Conservation (phyloP, 2,797 vertebrate genomes). For the Parambassis ranga region DNA sequence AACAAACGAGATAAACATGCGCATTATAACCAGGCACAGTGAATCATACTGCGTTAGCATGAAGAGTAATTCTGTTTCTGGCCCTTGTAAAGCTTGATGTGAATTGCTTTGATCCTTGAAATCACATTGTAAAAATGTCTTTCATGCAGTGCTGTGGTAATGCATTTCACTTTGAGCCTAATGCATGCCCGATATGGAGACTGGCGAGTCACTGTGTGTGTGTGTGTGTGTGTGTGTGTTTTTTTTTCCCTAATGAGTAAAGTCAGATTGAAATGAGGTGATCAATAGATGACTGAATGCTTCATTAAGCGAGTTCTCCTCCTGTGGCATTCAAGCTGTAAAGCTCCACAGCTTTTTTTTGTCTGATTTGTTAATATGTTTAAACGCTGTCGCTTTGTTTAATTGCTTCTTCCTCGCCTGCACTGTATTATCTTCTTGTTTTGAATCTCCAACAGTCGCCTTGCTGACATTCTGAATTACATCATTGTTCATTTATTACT, state of each 20-base stretch:
- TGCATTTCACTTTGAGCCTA: background rate
- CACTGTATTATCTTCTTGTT: background rate
- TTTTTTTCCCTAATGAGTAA: conserved; percentile 2
- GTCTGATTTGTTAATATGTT: conserved; percentile 14
- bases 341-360: background rate
- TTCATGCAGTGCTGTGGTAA: conserved; percentile 5
- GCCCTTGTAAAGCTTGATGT: conserved; percentile 22
- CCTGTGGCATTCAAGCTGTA: conserved; percentile 4
- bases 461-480: conserved; percentile 12
- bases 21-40: conserved; percentile 14
- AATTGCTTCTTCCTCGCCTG: background rate
- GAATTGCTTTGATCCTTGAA: conserved; percentile 41
- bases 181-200: background rate
- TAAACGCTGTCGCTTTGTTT: conserved; percentile 17
- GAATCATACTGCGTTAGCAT: background rate
- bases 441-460: conserved; percentile 18
- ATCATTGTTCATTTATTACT: conserved; percentile 2
- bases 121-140: conserved; percentile 28
- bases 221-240: too few relatives aligned
- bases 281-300: conserved; percentile 49
- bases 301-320: conserved; percentile 27
- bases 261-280: conserved; percentile 22
- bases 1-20: conserved; percentile 30
- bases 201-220: conserved; percentile 10
- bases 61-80: conserved; percentile 12